A percentile compares a stretch with the other conserved stretches of the same genome.
Evolutionary conservation across 2,113 vertebrate species (phyloP).

Genomic region (Tinamus guttatus): DNA sequence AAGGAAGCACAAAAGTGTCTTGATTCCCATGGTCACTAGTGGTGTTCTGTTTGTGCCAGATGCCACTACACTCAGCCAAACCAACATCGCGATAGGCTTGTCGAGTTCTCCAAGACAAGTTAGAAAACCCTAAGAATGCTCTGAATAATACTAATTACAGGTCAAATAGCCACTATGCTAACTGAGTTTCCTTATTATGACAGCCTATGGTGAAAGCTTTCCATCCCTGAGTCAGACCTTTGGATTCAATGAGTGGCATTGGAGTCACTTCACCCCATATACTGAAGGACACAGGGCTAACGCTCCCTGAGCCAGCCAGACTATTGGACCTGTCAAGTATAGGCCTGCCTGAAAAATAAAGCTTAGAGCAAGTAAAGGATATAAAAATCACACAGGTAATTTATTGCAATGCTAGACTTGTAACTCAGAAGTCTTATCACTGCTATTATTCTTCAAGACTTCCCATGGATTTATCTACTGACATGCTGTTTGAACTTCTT

Average conservation of each 20-base stretch:
- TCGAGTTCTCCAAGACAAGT: neutral
- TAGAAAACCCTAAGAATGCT: neutral
- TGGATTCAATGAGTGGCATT: neutral
- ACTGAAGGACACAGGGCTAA: neutral
- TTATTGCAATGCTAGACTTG: neutral
- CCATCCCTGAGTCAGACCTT: neutral
- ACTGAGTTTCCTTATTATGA: neutral
- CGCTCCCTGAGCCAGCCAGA: neutral
- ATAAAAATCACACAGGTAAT: neutral
- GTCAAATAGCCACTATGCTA: neutral
- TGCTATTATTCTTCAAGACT: neutral
- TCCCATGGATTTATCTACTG: neutral
- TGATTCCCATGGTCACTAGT: neutral
- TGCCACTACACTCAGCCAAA: neutral
- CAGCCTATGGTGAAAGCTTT: neutral
- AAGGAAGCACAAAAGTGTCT: neutral
- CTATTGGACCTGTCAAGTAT: neutral
- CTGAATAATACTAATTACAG: neutral
- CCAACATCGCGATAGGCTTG: neutral
- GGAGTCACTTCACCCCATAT: neutral
- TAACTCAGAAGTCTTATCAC: neutral
- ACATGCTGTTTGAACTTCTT: neutral
- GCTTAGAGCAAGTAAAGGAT: neutral
- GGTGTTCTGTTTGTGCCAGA: neutral
- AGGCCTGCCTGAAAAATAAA: neutral